Evolutionary conservation across 1,140 invertebrate genomes (phyloP).

Genomic region (Drosophila baimaii): DNA sequence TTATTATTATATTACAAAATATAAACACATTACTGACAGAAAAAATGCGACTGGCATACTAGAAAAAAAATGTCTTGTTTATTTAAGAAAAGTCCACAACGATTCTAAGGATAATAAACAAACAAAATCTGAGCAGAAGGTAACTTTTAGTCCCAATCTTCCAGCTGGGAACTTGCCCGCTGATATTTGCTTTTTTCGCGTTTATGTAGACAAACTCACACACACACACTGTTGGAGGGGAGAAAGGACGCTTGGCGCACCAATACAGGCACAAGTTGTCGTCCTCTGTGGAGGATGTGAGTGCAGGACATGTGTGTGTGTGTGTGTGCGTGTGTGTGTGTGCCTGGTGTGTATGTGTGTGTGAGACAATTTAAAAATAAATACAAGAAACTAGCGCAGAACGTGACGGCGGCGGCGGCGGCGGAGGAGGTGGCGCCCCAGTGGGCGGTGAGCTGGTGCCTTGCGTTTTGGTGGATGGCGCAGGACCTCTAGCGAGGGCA

Average conservation of each 20-base stretch:
- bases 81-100: constrained; percentile 9
- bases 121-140: constrained; percentile 14
- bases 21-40: too few species aligned
- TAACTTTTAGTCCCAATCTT: constrained; percentile 11
- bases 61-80: too few species aligned
- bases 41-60: too few species aligned
- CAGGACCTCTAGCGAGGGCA: constrained; percentile 60
- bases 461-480: constrained; percentile 22
- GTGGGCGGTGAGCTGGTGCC: constrained; percentile 40
- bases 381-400: constrained; percentile 80
- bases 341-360: constrained; percentile 47
- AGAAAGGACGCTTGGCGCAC: constrained; percentile 59
- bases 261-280: constrained; percentile 44
- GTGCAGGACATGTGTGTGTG: constrained; percentile 19
- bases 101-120: constrained; percentile 2
- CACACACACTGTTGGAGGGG: constrained; percentile 39
- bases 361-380: constrained; percentile 80
- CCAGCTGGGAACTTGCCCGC: constrained; percentile 11
- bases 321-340: constrained; percentile 14
- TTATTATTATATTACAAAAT: too few species aligned
- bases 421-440: constrained; percentile 15
- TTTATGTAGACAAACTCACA: constrained; percentile 45
- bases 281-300: constrained; percentile 56
- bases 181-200: constrained; percentile 43
- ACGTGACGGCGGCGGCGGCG: constrained; percentile 50